Base-by-base conservation (phyloP, 1,140 invertebrate species). In the Halyomorpha halys region DNA sequence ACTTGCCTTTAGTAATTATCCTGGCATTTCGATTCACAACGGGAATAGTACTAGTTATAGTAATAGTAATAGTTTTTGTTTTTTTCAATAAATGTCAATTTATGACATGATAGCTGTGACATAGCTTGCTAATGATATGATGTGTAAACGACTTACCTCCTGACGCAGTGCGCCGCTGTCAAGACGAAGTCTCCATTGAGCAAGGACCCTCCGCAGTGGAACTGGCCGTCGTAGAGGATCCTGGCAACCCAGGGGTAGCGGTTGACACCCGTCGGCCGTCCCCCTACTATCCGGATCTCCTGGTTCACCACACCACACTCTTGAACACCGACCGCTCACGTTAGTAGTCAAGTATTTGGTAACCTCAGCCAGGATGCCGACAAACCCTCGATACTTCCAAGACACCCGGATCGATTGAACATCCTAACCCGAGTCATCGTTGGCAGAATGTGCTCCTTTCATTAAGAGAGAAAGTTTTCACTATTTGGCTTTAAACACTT, bases 191-290 rank as follows among this genome's bases (percentile, higher is more conserved):
- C 79, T 70, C 85, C 83, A 49, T 86, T 89, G 27, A 93, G 76
- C 6, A 93, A 76, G 18, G 88, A 89, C n/a, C 84, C 89, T n/a
- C 90, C 89, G 69, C 90, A 94, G 71, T 93, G 90, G 76, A 91
- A 91, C 73, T 89, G 87, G 0, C 87, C 86, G 72, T 91, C 86
- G 72, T 92, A 92, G 1, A 90, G 82, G 14, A 90, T 77, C 61
- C 89, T 78, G 2, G 86, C 90, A 69, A 92, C 80, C 90, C 90
- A 94, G 9, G 91, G 91, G 73, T 91, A 93, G 68, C 86, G 82
- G 74, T 92, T 89, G 6, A 86, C 78, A 18, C 83, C 81, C 0
- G 90, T 87, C 16, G 88, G 85, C 67, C 81, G 78, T 18, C 90
- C 90, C 51, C 91, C 85, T 25, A 86, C 83, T 16, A 82, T 80